Base-by-base conservation (phyloP, 2,797 vertebrate genomes). In the Lacerta bilineata region DNA sequence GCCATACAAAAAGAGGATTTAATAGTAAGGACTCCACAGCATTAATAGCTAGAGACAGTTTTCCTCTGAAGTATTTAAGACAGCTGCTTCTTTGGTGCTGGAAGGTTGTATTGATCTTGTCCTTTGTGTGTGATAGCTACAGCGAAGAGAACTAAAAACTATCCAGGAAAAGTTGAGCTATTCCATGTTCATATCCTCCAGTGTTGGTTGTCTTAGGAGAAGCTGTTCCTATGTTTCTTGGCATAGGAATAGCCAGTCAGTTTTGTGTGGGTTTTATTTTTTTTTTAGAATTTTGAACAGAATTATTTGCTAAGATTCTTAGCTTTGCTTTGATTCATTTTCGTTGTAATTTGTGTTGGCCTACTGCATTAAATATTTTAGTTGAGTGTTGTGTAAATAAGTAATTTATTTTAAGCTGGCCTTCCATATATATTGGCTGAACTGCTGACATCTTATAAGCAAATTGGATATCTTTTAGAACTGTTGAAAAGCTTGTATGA, bases 401-500 rank as follows among this genome's bases (percentile, higher is more conserved):
- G 59, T 1, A 25, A 9, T 41, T 81, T 59, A 33, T 0, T 43
- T 46, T 33, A 43, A 0, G 5, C 64, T 15, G 41, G 25, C 18
- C 74, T 61, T 79, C 76, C 8, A 76, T 85, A 76, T 76, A 64
- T 15, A 74, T 78, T 50, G n/a, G 33, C 39, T 78, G n/a, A 82
- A 80, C 39, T 78, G 18, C 41, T 77, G 29, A 33, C 25, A 39
- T 41, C 46, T 17, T 86, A 76, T 50, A 25, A 50, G 71, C 43
- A 59, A 66, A 46, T n/a, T 43, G 61, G 46, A 69, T 74, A 75
- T 91, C 76, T 91, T 88, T 91, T 90, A 83, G 76, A 92, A 93
- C 92, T 87, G 77, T 90, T 72, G 80, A 72, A 86, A 68, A n/a
- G 78, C 80, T 85, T 59, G 43, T 83, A 87, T 84, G 36, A 90